A percentile compares a stretch with the other conserved stretches of the same genome.
Conservation (phyloP, 1,140 invertebrate genomes). For the Meloidogyne chitwoodi region DNA sequence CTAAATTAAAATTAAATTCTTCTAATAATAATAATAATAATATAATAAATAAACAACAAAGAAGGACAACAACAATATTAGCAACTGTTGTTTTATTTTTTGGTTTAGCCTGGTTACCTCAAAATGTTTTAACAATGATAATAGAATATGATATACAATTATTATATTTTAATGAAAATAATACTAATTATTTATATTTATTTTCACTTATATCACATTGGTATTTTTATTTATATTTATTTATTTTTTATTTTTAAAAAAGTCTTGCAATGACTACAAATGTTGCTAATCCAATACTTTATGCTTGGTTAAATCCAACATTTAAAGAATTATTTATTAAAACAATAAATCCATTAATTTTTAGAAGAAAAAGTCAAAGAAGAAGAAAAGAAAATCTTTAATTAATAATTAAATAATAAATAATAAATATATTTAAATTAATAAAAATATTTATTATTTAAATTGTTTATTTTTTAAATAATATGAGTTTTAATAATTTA, state of each 20-base stretch:
- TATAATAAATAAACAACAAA: constrained; percentile 67
- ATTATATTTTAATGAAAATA: constrained; percentile 17
- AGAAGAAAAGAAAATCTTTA: neutral
- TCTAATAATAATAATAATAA: no score
- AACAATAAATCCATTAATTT: neutral
- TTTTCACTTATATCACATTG: constrained; percentile 52
- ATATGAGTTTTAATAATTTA: no score
- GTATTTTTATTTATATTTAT: constrained; percentile 4
- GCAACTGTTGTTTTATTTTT: constrained; percentile 95
- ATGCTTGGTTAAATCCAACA: constrained; percentile 83
- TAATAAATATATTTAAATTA: no score
- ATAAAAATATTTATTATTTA: no score
- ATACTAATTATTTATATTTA: constrained; percentile 50
- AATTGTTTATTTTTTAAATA: no score
- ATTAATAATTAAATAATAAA: neutral
- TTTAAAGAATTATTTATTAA: constrained; percentile 43
- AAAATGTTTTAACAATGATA: constrained; percentile 81
- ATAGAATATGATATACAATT: constrained; percentile 69
- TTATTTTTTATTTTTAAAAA: neutral
- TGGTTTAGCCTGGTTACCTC: constrained; percentile 84
- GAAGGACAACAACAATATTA: constrained; percentile 78
- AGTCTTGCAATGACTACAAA: constrained; percentile 80
- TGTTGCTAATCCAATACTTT: constrained; percentile 89
- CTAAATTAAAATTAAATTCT: constrained; percentile 28
- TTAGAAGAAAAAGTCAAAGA: neutral